Evolutionary conservation across 2,113 vertebrate species (phyloP), one percentile per base, ranked within the genome.

Genomic region (Daphoenositta chrysoptera): DNA sequence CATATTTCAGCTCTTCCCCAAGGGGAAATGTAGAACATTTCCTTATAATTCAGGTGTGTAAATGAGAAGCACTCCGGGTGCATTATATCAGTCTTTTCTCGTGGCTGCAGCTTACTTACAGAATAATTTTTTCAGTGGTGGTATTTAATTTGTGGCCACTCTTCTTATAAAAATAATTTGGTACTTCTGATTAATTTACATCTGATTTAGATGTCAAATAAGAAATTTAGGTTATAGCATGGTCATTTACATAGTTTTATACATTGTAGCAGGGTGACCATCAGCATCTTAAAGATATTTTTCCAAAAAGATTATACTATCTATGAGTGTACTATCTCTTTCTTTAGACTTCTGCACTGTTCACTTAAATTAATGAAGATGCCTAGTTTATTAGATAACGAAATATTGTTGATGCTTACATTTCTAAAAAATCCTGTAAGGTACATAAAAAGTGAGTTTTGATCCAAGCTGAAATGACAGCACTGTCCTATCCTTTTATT

Each of bases 401-500:
- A 75, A 95, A 60, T 71, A 37, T 27, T 60, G 44, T 53, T 93
- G 70, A 65, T 90, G 71, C 44, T 93, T 93, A 42, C 35, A 27
- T 92, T 90, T 89, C 50, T 83, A 39, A 71, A 71, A 70, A 83
- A 54, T 79, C 60, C 50, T 75, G 47, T 77, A 90, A 93, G 80
- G 69, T 95, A 84, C 35, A 45, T 60, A 76, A 87, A 89, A 87
- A 69, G 37, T 64, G 61, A 86, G n/a, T 65, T 87, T 94, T 95
- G 94, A 96, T 94, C 65, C 64, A 87, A 95, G 77, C 61, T 90
- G 86, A 95, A 92, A 92, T 64, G 90, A 96, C 96, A 95, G 88
- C 51, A 60, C 64, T 94, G 89, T 96, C 93, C 92, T 94, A 93
- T 61, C 66, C 77, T 94, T 92, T 96, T 92, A 90, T 92, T 95